phyloP scores from a whole-genome alignment of 2,113 vertebrate genomes.

The Ursus arctos region DNA sequence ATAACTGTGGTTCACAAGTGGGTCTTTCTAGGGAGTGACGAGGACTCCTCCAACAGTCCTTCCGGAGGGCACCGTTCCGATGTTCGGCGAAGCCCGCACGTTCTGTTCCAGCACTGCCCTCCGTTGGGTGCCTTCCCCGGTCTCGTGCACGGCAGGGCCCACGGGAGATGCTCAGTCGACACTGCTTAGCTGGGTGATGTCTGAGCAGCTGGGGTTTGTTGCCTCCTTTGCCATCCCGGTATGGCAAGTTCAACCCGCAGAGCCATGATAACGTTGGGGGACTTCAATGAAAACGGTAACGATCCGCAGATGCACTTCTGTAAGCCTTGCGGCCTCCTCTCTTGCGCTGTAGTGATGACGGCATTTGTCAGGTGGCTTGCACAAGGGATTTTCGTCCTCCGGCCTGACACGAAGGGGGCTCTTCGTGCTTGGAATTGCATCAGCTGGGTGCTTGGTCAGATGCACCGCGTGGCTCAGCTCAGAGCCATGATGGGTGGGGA shows the following conservation, averaged over 20 bases:
- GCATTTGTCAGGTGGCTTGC: background rate
- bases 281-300: background rate
- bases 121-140: background rate
- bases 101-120: background rate
- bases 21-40: background rate
- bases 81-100: fast-evolving
- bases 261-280: background rate
- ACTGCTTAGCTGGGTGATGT: no score
- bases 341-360: no score
- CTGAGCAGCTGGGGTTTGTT: background rate
- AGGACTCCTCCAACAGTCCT: background rate
- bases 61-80: fast-evolving
- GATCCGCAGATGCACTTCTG: background rate
- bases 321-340: background rate
- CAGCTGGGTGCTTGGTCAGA: background rate
- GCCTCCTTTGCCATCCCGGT: background rate
- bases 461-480: background rate
- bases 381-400: background rate
- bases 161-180: fast-evolving
- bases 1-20: background rate
- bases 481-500: no score
- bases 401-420: no score
- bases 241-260: background rate
- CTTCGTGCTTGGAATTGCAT: background rate
- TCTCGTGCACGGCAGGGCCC: fast-evolving